Base-by-base conservation (phyloP, 2,888 invertebrate species). In the Melikaiella ostensackeni region DNA sequence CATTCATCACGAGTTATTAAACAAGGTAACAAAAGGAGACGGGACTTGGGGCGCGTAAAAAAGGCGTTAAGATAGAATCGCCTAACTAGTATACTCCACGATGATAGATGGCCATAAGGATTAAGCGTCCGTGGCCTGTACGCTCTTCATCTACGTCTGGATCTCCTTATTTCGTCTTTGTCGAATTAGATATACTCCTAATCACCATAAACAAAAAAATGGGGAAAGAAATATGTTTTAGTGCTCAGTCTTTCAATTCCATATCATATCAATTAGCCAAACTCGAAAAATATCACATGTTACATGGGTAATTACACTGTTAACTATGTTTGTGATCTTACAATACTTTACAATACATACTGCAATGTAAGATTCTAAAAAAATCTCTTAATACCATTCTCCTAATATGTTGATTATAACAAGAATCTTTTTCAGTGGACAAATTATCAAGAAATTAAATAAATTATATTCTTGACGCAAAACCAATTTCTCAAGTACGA, bases 1-100 rank as follows among this genome's bases (percentile, higher is more conserved):
- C 89, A 90, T 91, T 91, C 89, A 91, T 91, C 90, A 90, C 89
- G 87, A 89, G 90, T 91, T 91, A 91, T 91, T 91, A 90, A 91
- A 89, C 89, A 88, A 88, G 88, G 86, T 85, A 90, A 91, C 89
- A 91, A 90, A 90, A 88, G 88, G 84, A 86, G 84, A 86, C 85
- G 84, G 82, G 83, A 84, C 86, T 79, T 82, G 85, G 85, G 86
- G 87, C 85, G 88, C 83, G 88, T 87, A 88, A 88, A 88, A 88
- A 88, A 87, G 86, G 87, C 86, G 87, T 87, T 85, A 84, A 91
- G 89, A 90, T 90, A 89, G 89, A 90, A 89, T 90, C 90, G 88
- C 84, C 88, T 89, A 89, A 90, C 89, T 89, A 88, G 89, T 88
- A 88, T 87, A 86, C 87, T 87, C 85, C 85, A 82, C 86, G 88